Conservation (phyloP, 1,140 invertebrate genomes). For the Leptoteleia sp. region DNA sequence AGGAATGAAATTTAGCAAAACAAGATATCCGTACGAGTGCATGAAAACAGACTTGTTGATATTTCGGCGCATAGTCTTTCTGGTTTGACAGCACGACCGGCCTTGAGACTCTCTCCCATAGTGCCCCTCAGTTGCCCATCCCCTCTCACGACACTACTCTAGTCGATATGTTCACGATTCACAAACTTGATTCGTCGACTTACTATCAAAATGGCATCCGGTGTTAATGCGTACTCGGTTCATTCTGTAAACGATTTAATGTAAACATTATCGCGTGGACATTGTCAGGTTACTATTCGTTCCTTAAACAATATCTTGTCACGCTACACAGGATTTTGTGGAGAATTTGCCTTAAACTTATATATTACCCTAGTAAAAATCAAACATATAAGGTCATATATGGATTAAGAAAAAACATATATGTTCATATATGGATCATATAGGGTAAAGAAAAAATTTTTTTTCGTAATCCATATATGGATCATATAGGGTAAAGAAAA, state of each 20-base stretch:
- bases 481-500: too few species aligned
- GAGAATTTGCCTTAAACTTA: too few species aligned
- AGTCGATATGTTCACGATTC: slow-evolving; percentile 44
- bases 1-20: too few species aligned
- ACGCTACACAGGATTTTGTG: too few species aligned
- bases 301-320: too few species aligned
- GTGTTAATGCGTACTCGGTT: slow-evolving; percentile 32
- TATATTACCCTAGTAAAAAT: too few species aligned
- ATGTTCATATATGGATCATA: too few species aligned
- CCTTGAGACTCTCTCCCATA: slow-evolving; percentile 73
- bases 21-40: slow-evolving; percentile 43
- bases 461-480: too few species aligned
- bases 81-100: slow-evolving; percentile 76
- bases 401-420: too few species aligned
- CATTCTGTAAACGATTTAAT: slow-evolving; percentile 15
- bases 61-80: slow-evolving; percentile 76
- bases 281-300: neutral
- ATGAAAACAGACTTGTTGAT: slow-evolving; percentile 75
- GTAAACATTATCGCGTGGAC: slow-evolving; percentile 16
- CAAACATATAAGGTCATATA: too few species aligned
- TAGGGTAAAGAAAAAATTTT: too few species aligned
- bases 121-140: slow-evolving; percentile 59
- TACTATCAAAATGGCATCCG: slow-evolving; percentile 38
- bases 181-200: slow-evolving; percentile 40
- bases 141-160: slow-evolving; percentile 55